A percentile compares a stretch with the other conserved stretches of the same genome.
phyloP scores from a whole-genome alignment of 1,140 invertebrate genomes.

The Aporrectodea caliginosa region DNA sequence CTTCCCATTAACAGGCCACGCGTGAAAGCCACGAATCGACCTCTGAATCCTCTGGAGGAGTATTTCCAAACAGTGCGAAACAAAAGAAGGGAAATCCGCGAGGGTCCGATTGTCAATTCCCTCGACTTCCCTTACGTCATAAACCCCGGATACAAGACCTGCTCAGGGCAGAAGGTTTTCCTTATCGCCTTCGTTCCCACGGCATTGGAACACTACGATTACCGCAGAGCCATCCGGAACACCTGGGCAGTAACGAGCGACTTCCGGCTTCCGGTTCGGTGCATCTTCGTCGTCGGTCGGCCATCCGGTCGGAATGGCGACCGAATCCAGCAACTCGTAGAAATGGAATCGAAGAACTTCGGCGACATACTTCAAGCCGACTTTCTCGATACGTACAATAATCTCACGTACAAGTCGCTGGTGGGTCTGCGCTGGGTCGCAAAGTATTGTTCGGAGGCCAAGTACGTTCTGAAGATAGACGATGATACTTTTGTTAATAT shows the following conservation, averaged over 20 bases:
- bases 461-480: slow-evolving; percentile 82
- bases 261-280: slow-evolving; percentile 33
- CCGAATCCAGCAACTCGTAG: slow-evolving; percentile 29
- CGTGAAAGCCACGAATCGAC: no score
- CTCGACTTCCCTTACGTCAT: slow-evolving; percentile 20
- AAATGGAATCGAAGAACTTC: slow-evolving; percentile 33
- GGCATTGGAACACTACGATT: slow-evolving; percentile 45
- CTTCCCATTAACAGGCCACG: no score
- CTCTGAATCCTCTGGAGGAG: no score
- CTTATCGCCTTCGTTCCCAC: slow-evolving; percentile 42
- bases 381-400: slow-evolving; percentile 41
- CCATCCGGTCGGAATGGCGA: slow-evolving; percentile 39
- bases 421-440: slow-evolving; percentile 78
- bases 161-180: slow-evolving; percentile 21
- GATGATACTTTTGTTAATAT: slow-evolving; percentile 83
- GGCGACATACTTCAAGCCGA: slow-evolving; percentile 48
- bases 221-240: slow-evolving; percentile 46
- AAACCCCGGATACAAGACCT: slow-evolving; percentile 6
- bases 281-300: slow-evolving; percentile 69
- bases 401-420: slow-evolving; percentile 60
- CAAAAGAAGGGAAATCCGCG: no score
- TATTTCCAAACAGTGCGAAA: no score
- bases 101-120: slow-evolving; percentile 20
- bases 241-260: slow-evolving; percentile 46
- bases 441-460: slow-evolving; percentile 62